Conservation (phyloP, 2,797 vertebrate species). For the Intellagama lesueurii region DNA sequence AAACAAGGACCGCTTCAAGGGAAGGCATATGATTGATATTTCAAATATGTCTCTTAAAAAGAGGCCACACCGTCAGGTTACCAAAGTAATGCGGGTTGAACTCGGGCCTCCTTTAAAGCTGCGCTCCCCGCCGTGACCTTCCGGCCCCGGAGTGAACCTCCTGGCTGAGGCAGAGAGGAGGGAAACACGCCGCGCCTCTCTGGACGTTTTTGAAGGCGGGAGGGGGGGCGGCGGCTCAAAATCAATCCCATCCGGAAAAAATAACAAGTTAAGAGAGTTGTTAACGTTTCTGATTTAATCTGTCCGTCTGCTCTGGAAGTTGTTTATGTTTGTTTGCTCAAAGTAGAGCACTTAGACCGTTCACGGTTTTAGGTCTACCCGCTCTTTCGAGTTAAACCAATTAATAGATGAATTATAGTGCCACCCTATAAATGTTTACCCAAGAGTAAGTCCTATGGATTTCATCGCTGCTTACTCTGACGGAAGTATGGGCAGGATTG, state of each 20-base stretch:
- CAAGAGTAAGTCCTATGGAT: not conserved
- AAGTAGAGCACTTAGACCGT: not conserved
- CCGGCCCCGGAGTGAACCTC: not conserved
- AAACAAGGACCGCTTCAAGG: conserved; percentile 24
- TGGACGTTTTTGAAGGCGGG: not conserved
- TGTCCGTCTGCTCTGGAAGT: not conserved
- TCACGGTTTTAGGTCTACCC: not conserved
- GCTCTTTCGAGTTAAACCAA: not conserved
- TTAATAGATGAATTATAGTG: not conserved
- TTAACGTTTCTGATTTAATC: conserved; percentile 2
- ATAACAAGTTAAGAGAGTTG: not conserved
- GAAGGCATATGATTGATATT: conserved; percentile 13
- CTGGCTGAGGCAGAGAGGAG: not conserved
- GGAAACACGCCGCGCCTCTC: not conserved
- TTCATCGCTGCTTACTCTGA: not conserved
- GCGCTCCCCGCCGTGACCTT: not conserved
- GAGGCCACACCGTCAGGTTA: conserved; percentile 10
- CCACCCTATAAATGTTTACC: not conserved
- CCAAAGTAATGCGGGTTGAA: not conserved
- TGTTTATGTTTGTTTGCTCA: not conserved
- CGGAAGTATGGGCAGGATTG: not conserved
- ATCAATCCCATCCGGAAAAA: not conserved
- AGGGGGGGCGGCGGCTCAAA: not conserved
- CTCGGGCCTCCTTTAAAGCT: not conserved
- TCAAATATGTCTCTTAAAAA: conserved; percentile 31